Percentiles rank a stretch among this genome's conserved stretches.
These are phyloP conservation scores for Coelinius sp. DNA, from an alignment of 2,888 invertebrate genomes.

Conservation along the genomic window DNA sequence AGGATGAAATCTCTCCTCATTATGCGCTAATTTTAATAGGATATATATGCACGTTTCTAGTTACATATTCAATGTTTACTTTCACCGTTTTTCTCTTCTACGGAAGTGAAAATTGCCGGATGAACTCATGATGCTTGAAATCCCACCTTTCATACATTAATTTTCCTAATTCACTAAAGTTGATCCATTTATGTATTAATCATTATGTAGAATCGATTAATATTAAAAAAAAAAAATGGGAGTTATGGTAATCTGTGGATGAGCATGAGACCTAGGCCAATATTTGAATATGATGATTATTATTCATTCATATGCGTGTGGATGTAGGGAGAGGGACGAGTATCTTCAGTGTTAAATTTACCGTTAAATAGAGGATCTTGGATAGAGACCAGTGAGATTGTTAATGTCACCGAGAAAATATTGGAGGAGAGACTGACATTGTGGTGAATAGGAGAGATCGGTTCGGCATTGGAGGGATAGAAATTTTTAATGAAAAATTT, in stretches of 20 bases:
- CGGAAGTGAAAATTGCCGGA: conserved; percentile 60
- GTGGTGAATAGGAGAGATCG: not conserved
- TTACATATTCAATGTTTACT: conserved; percentile 12
- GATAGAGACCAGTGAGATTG: not conserved
- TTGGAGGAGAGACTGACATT: not conserved
- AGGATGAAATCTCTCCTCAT: conserved; percentile 24
- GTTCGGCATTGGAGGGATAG: not conserved
- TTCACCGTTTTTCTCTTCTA: conserved; percentile 56
- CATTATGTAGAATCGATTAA: not conserved
- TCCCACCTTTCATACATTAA: not conserved
- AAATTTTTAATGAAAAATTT: not conserved
- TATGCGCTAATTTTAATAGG: conserved; percentile 25
- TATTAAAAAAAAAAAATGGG: not conserved
- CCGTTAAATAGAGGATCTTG: conserved; percentile 5
- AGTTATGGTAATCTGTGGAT: not conserved
- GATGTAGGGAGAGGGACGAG: not conserved
- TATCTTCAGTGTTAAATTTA: not conserved
- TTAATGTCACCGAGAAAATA: not conserved
- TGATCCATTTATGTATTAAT: too few species aligned
- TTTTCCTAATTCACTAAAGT: not conserved
- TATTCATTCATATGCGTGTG: not conserved
- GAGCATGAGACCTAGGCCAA: not conserved
- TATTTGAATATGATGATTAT: not conserved
- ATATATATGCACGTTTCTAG: not conserved
- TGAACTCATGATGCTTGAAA: conserved; percentile 28